These are phyloP conservation scores for Loxodonta africana DNA, from an alignment of 2,113 vertebrate genomes.

Conservation along the genomic window DNA sequence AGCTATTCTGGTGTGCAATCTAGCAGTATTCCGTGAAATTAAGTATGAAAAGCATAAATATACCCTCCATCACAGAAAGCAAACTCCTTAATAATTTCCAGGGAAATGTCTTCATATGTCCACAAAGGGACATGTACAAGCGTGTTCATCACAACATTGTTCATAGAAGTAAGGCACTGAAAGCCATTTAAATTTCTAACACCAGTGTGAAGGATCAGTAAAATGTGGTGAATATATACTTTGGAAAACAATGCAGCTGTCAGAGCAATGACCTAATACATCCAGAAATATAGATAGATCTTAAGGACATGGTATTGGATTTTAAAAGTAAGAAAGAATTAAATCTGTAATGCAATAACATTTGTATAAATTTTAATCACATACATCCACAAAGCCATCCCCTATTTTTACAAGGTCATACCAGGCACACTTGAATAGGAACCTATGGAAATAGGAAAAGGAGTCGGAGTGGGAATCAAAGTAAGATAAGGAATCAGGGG, in stretches of 20 bases:
- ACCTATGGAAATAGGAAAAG: neutral
- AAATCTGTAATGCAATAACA: neutral
- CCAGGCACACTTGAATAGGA: neutral
- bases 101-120: neutral
- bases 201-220: neutral
- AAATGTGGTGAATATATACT: neutral
- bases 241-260: neutral
- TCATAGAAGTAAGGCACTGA: neutral
- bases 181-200: neutral
- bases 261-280: neutral
- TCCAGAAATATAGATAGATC: neutral
- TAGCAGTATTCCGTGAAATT: neutral
- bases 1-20: neutral
- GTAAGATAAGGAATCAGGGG: neutral
- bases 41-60: neutral
- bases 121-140: neutral
- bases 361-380: neutral
- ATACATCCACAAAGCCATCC: neutral
- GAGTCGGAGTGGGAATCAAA: neutral
- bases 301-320: neutral
- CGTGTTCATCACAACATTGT: neutral
- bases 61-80: neutral
- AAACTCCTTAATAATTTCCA: neutral
- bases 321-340: neutral
- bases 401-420: neutral